Conservation (phyloP, 2,888 invertebrate species). For the Craniophora ligustri region DNA sequence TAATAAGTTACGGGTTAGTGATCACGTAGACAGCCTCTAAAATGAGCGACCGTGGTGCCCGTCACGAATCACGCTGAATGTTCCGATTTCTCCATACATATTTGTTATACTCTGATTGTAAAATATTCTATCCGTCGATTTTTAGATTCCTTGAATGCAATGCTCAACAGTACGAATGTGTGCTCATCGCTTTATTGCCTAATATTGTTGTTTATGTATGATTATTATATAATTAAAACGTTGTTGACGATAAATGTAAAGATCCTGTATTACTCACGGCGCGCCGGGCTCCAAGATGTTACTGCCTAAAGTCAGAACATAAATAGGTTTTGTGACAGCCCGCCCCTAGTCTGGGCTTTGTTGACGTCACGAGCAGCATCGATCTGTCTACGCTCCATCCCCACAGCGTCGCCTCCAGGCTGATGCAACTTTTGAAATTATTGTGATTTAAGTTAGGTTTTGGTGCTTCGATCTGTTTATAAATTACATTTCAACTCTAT, state of each 20-base stretch:
- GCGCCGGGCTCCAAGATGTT: neutral
- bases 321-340: slow-evolving; percentile 13
- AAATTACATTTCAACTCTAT: neutral
- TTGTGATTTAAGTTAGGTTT: slow-evolving; percentile 32
- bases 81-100: neutral
- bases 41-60: neutral
- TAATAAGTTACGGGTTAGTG: neutral
- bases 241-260: neutral
- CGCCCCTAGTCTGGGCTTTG: slow-evolving; percentile 59
- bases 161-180: no score
- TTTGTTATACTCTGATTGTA: neutral
- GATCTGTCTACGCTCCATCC: slow-evolving; percentile 78
- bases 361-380: slow-evolving; percentile 80
- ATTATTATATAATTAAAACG: neutral
- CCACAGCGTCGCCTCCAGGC: slow-evolving; percentile 61
- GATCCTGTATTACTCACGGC: neutral
- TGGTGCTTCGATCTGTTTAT: neutral
- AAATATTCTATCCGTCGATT: neutral
- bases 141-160: no score
- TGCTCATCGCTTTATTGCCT: no score
- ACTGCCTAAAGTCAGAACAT: slow-evolving; percentile 3
- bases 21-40: neutral
- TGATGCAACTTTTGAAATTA: slow-evolving; percentile 75
- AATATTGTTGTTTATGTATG: no score
- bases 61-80: neutral